Conservation (phyloP, 2,888 invertebrate species). For the Macroteleia sp. region DNA sequence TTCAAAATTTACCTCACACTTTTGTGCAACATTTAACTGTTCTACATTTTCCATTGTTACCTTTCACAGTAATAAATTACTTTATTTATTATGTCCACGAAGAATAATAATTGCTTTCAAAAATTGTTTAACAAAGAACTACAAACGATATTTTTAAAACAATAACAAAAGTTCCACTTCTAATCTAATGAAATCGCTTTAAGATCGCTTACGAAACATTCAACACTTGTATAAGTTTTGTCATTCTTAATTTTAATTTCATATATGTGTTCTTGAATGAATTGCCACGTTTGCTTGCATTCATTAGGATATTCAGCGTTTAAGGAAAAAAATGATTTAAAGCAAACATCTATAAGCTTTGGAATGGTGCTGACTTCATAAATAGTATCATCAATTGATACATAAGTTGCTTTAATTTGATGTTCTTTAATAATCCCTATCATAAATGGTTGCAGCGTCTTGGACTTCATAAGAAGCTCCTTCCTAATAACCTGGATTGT, state of each 20-base stretch:
- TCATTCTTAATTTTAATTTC: conserved; percentile 14
- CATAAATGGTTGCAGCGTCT: conserved; percentile 8
- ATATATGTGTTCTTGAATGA: conserved; percentile 41
- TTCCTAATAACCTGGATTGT: background rate
- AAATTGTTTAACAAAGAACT: no score
- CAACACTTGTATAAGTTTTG: conserved; percentile 20
- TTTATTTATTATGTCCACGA: no score
- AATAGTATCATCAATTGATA: conserved; percentile 1
- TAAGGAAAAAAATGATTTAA: conserved; percentile 16
- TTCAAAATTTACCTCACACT: no score
- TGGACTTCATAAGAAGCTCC: background rate
- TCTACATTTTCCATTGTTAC: no score
- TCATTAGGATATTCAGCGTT: conserved; percentile 21
- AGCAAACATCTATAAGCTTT: conserved; percentile 9
- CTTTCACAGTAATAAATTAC: no score
- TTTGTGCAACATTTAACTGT: no score
- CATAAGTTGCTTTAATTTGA: background rate
- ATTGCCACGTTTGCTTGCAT: conserved; percentile 20
- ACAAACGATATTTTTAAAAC: background rate
- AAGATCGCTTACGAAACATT: conserved; percentile 2
- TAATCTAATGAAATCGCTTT: background rate
- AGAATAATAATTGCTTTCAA: no score
- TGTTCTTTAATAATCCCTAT: background rate
- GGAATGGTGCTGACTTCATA: background rate
- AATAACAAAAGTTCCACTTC: background rate